Evolutionary conservation across 2,113 vertebrate genomes (phyloP), one percentile per base, ranked within the genome.

Genomic region (Prietella phreatophila): DNA sequence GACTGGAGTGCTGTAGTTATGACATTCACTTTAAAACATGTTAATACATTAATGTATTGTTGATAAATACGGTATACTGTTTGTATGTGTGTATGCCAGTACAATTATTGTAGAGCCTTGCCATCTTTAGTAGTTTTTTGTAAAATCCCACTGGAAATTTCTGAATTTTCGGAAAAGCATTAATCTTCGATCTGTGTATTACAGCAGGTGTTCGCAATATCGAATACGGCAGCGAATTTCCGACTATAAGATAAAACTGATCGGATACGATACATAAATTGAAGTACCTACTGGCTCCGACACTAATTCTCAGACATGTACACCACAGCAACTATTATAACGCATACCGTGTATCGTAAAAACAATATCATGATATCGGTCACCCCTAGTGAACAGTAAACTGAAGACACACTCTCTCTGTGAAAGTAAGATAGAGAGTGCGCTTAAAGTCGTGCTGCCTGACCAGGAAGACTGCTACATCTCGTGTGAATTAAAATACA

Each of bases 401-500:
- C 25, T 19, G 4, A 42, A 25, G 10, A 42, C 9, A 42, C 42
- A 73, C 17, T 9, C n/a, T 39, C 33, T 3, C 6, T 71, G 14
- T 71, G 17, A 39, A 73, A 76, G 9, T 27, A 14, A 25, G 36
- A 75, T 39, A 22, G 36, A 33, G n/a, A 69, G 13, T 22, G 2
- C 13, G 15, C 7, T 36, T 39, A 17, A 39, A 22, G 80, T 55
- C 8, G 4, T 36, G 42, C 58, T 53, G 69, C 42, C 25, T 61
- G 65, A 63, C 81, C 36, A 83, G 69, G 55, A 87, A 63, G 86
- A 6, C 22, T 65, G 47, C 85, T 53, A 8, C 25, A 76, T 81
- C n/a, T 81, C 53, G 47, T 83, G 86, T 61, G 36, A 83, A 88
- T 84, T 65, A 83, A 56, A 87, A 60, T 60, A 75, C 71, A 88